Percentiles rank a stretch among this genome's conserved stretches.
Evolutionary conservation across 2,113 vertebrate genomes (phyloP).

Genomic region (Channa maculata): DNA sequence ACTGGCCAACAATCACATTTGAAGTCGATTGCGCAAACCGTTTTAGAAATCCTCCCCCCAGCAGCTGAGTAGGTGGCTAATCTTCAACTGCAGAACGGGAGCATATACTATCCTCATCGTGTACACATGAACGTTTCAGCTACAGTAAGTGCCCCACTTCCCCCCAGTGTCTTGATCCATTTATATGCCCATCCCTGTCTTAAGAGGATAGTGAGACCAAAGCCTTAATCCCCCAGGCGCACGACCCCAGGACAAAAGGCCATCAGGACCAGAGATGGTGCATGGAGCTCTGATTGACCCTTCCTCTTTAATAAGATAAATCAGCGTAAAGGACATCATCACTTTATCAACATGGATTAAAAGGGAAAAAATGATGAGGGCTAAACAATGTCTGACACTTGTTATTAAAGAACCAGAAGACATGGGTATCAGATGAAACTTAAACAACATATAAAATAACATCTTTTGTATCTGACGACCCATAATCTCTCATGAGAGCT

Average conservation of each 20-base stretch:
- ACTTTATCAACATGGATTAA: background rate
- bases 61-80: conserved; percentile 52
- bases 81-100: conserved; percentile 36
- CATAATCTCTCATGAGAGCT: no score
- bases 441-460: no score
- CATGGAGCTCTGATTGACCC: conserved; percentile 2
- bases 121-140: conserved; percentile 65
- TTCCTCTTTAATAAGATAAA: conserved; percentile 15
- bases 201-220: conserved; percentile 78
- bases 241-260: conserved; percentile 26
- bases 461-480: no score
- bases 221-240: conserved; percentile 69
- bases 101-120: conserved; percentile 38
- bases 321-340: conserved; percentile 8
- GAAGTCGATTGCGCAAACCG: conserved; percentile 42
- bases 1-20: conserved; percentile 65
- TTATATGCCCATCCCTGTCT: conserved; percentile 74
- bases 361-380: background rate
- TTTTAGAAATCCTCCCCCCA: conserved; percentile 40
- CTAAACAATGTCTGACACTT: background rate
- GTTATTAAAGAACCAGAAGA: background rate
- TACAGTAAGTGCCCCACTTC: conserved; percentile 65
- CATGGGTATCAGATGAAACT: background rate
- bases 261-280: conserved; percentile 16
- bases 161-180: conserved; percentile 72